Evolutionary conservation across 2,888 invertebrate genomes (phyloP).

Genomic region (Germaria angustata): DNA sequence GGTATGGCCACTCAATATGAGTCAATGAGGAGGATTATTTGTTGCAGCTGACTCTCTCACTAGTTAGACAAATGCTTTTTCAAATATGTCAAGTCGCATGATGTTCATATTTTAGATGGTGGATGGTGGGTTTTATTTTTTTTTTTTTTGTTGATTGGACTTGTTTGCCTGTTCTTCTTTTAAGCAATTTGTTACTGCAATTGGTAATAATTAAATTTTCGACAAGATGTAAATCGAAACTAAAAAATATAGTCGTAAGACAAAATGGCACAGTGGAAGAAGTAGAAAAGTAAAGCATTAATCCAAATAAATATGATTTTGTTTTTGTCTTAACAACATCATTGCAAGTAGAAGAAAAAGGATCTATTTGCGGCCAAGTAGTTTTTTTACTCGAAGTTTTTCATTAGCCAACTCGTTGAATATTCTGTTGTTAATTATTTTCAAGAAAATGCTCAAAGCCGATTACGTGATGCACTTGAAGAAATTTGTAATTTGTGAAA

Average conservation of each 20-base stretch:
- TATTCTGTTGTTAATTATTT: slow-evolving; percentile 39
- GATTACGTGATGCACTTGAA: slow-evolving; percentile 40
- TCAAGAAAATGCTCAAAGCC: slow-evolving; percentile 29
- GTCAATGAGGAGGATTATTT: slow-evolving; percentile 34
- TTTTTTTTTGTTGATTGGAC: not conserved
- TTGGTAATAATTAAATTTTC: slow-evolving; percentile 54
- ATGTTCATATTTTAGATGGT: not conserved
- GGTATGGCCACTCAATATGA: slow-evolving; percentile 29
- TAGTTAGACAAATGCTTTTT: no score
- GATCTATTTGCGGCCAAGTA: slow-evolving; percentile 16
- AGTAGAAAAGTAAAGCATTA: not conserved
- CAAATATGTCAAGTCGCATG: not conserved
- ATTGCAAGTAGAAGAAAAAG: not conserved
- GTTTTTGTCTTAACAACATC: not conserved
- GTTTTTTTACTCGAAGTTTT: not conserved
- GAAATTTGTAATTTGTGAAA: not conserved
- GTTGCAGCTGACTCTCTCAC: not conserved
- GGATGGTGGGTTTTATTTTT: not conserved
- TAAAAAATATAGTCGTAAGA: not conserved
- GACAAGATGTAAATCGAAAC: slow-evolving; percentile 34
- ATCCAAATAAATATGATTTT: not conserved
- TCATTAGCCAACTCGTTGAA: not conserved
- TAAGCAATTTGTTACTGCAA: slow-evolving; percentile 42
- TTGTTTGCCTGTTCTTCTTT: no score
- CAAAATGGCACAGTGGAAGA: not conserved